Base-by-base conservation (phyloP, 2,888 invertebrate species). In the Microplitis manilae region DNA sequence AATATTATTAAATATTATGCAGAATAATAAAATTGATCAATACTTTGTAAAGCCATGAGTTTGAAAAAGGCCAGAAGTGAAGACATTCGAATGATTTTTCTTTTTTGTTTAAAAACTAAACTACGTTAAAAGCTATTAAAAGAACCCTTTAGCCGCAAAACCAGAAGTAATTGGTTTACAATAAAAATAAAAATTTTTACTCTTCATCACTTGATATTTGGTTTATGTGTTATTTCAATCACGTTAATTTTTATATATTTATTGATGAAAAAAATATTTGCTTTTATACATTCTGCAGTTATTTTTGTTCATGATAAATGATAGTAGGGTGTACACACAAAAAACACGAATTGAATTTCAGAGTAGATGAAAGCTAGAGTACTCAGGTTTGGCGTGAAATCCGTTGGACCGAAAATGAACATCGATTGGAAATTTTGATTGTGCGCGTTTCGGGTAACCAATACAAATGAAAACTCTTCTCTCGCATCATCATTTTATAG, bases 371-470 rank as follows among this genome's bases (percentile, higher is more conserved):
- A 50, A 50, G 50, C 50, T 30, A 30, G 50, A 50, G 9, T 13
- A 50, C 50, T 50, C 50, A 50, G 50, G 9, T 50, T 50, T 50
- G 20, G 50, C 13, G 69, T 64, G 64, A 75, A 75, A 74, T 74
- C 60, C 50, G 68, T 75, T 75, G 69, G 41, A 62, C 61, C 62
- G 69, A 68, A 61, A 69, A 75, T 68, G 70, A 64, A 70, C 70
- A 75, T 69, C 70, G 64, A 75, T 75, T 75, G 65, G 65, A 70
- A 50, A 70, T 70, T 65, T 69, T 64, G 75, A 75, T 75, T 68
- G 68, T 61, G 39, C 68, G 17, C 60, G 75, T 9, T 8, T 41
- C 60, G 62, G 69, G 68, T 41, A 50, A 50, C 50, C 50, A 13
- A 50, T 50, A 50, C 50, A 50, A 50, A 50, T 50, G 13, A 50